Conservation (phyloP, 2,888 invertebrate species). For the Pediacus dermestoides region DNA sequence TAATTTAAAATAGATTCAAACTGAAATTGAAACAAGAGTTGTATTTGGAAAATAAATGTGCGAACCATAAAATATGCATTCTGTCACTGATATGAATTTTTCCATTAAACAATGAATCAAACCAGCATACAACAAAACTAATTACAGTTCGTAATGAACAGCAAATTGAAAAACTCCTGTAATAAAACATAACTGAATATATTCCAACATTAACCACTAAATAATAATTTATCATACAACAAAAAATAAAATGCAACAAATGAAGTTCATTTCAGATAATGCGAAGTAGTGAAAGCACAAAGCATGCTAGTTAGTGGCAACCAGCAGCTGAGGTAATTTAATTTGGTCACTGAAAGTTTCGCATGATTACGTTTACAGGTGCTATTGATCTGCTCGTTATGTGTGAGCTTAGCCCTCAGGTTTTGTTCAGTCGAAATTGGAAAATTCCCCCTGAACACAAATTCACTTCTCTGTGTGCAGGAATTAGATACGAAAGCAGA, state of each 20-base stretch:
- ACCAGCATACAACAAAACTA: no score
- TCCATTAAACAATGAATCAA: no score
- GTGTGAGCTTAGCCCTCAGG: constrained; percentile 33
- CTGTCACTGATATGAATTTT: no score
- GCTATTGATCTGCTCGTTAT: constrained; percentile 45
- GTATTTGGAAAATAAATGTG: no score
- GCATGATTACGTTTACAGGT: constrained; percentile 46
- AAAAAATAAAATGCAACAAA: constrained; percentile 9
- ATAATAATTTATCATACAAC: no score
- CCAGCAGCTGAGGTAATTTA: constrained; percentile 28
- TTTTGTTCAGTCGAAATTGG: constrained; percentile 13
- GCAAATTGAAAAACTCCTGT: no score
- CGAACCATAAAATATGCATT: no score
- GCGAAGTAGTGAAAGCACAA: constrained; percentile 15
- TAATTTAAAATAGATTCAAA: no score
- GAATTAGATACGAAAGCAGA: constrained; percentile 18
- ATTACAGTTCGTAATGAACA: no score
- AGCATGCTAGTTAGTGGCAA: constrained; percentile 24
- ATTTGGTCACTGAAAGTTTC: constrained; percentile 37
- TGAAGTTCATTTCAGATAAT: constrained; percentile 7
- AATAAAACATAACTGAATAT: no score
- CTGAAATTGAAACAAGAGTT: no score
- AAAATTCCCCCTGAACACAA: constrained; percentile 14
- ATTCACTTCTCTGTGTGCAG: constrained; percentile 14
- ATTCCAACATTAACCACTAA: no score